Percentiles rank a stretch among this genome's conserved stretches.
These are phyloP conservation scores for Brachyistius frenatus DNA, from an alignment of 2,113 vertebrate genomes.

Conservation along the genomic window DNA sequence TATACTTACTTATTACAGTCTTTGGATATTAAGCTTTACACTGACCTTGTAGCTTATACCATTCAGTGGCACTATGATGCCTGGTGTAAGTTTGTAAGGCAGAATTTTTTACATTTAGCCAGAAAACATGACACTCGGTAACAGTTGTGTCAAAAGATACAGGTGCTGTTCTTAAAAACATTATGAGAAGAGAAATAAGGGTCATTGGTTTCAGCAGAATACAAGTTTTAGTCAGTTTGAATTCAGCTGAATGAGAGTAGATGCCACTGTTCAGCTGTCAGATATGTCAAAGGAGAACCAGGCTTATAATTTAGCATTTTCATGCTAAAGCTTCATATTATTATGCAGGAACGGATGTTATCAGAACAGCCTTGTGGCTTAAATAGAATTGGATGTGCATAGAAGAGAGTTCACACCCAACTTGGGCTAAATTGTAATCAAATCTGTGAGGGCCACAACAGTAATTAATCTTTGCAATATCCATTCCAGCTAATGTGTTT, in stretches of 20 bases:
- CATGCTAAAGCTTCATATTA: slow-evolving; percentile 1
- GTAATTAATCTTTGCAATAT: slow-evolving; percentile 6
- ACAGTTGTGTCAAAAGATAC: background rate
- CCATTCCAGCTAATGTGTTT: background rate
- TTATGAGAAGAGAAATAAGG: background rate
- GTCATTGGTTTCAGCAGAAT: background rate
- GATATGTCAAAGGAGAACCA: slow-evolving; percentile 1
- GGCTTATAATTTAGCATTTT: background rate
- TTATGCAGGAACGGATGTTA: slow-evolving; percentile 16
- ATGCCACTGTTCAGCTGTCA: background rate
- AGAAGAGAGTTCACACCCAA: slow-evolving; percentile 7
- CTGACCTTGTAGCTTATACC: background rate
- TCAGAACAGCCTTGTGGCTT: background rate
- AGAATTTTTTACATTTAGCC: background rate
- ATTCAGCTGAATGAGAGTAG: background rate
- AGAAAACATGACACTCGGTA: background rate
- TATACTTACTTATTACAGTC: background rate
- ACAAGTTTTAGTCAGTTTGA: background rate
- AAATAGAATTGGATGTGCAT: background rate
- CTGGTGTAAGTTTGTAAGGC: background rate
- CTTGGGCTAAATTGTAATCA: background rate
- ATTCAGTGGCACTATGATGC: background rate
- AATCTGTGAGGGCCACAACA: background rate
- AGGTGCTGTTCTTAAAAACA: background rate
- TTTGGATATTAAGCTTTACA: background rate